Evolutionary conservation across 2,888 invertebrate genomes (phyloP), one percentile per base, ranked within the genome.

Genomic region (Teinopalpus imperialis): DNA sequence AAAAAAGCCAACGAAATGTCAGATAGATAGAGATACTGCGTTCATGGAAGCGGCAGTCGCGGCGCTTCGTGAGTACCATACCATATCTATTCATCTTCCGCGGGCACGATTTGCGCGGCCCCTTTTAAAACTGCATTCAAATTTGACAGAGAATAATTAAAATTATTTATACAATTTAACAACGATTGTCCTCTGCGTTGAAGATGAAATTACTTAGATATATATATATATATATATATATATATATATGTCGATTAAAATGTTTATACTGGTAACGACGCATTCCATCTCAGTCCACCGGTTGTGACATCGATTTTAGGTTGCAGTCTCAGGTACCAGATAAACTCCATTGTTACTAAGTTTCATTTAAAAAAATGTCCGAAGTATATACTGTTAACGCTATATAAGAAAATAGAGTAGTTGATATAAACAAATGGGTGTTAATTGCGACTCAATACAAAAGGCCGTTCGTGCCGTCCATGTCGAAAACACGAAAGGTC

Each of bases 21-120:
- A 57, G 60, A 60, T 60, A 53, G 49, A 12, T 16, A 52, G 58
- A 58, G 56, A 58, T 41, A 12, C 47, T 32, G 31, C 40, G 57
- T 49, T 58, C 52, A 31, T 16, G 21, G n/a, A 16, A 4, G 2
- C 4, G 16, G 16, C 16, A 16, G 35, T 18, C 9, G 9, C 32
- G 18, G 21, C 29, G 40, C 24, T 45, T 41, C 46, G 41, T 41
- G 46, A n/a, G n/a, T n/a, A n/a, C n/a, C 34, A 7, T 51, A 12
- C 45, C 51, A 47, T 74, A 76, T 76, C 77, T 52, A 50, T 42
- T 36, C 67, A 45, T 45, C 45, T 45, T 13, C 21, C 43, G 10
- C 8, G 36, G 2, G 30, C 45, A 45, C 39, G 45, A 45, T 34
- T 21, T 23, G 12, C 2, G 23, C 23, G 9, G 7, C 12, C 26